Evolutionary conservation across 2,888 invertebrate genomes (phyloP).

Genomic region (Nephrocerus scutellatus): DNA sequence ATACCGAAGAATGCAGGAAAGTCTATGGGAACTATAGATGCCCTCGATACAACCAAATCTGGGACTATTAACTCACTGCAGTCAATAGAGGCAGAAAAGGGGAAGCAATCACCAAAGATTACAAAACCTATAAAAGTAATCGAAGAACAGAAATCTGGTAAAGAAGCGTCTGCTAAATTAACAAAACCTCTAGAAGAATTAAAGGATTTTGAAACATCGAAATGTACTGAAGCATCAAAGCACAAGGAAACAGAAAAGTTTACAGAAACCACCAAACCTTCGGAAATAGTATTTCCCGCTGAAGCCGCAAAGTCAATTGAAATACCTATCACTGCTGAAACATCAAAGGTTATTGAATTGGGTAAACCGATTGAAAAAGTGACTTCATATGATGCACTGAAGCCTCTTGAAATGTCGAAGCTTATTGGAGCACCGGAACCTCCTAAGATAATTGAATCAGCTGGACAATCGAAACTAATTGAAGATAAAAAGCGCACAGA

Average conservation of each 20-base stretch:
- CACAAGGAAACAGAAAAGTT: conserved; percentile 54
- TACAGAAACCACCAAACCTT: too few relatives aligned
- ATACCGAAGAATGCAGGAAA: too few relatives aligned
- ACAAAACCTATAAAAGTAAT: too few relatives aligned
- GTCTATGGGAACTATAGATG: too few relatives aligned
- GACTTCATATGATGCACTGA: conserved; percentile 47
- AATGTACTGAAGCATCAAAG: conserved; percentile 50
- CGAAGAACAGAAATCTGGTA: too few relatives aligned
- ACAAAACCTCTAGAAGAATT: conserved; percentile 45
- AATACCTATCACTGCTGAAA: conserved; percentile 49
- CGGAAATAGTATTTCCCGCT: too few relatives aligned
- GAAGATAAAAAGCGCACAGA: too few relatives aligned
- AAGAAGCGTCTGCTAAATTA: too few relatives aligned
- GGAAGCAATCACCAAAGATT: too few relatives aligned
- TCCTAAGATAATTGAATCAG: conserved; percentile 5
- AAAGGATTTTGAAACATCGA: conserved; percentile 58
- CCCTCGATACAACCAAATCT: too few relatives aligned
- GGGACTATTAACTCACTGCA: too few relatives aligned
- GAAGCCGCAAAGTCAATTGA: conserved; percentile 12
- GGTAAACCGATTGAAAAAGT: conserved; percentile 11
- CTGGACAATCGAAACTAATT: background rate
- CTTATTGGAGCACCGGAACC: conserved; percentile 54
- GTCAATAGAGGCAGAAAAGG: too few relatives aligned
- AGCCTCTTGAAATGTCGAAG: conserved; percentile 72
- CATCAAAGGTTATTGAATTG: conserved; percentile 54